Percentiles rank a stretch among this genome's conserved stretches.
These are phyloP conservation scores for Zaprionus tsacasi DNA, from an alignment of 1,140 invertebrate species.

Conservation along the genomic window DNA sequence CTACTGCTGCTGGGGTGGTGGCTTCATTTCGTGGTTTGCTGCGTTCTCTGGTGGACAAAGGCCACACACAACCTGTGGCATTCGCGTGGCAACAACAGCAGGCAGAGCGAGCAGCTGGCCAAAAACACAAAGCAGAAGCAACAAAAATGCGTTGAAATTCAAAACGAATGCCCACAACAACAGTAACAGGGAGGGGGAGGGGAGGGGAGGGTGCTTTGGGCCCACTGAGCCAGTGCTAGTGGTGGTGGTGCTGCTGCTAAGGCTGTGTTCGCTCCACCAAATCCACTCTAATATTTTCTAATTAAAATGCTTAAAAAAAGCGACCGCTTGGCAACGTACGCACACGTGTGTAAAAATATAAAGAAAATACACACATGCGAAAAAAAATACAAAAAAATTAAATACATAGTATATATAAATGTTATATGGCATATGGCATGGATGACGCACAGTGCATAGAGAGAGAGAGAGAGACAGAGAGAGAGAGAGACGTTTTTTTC, in stretches of 20 bases:
- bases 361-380: neutral
- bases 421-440: neutral
- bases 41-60: neutral
- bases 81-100: constrained; percentile 28
- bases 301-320: constrained; percentile 15
- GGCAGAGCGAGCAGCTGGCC: neutral
- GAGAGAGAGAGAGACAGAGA: neutral
- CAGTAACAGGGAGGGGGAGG: too few relatives aligned
- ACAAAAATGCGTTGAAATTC: constrained; percentile 23
- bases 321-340: constrained; percentile 13
- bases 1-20: constrained; percentile 1
- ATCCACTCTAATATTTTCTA: constrained; percentile 13
- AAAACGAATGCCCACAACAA: constrained; percentile 10
- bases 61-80: constrained; percentile 36
- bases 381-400: neutral
- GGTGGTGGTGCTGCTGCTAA: neutral
- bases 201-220: too few relatives aligned
- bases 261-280: constrained; percentile 1
- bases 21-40: neutral
- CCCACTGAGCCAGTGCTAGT: neutral
- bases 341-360: constrained; percentile 5
- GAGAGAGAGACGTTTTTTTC: neutral
- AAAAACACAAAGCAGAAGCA: constrained; percentile 11
- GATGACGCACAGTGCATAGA: neutral
- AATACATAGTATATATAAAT: neutral